Base-by-base conservation (phyloP, 2,888 invertebrate genomes). In the Drosophila phalerata region DNA sequence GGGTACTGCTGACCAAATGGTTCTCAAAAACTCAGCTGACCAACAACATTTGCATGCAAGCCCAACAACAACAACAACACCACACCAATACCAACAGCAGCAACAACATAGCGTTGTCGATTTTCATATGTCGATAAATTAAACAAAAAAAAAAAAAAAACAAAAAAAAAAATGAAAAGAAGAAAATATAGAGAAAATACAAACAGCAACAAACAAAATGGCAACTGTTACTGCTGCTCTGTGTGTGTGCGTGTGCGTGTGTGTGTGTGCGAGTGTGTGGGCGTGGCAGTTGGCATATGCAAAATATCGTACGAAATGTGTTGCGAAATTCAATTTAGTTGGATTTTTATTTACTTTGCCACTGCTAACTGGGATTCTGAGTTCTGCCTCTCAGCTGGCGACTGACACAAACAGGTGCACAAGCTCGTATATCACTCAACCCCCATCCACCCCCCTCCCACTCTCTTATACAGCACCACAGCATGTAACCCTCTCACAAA, bases 311-410 rank as follows among this genome's bases (percentile, higher is more conserved):
- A 51, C 65, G 61, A 77, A 79, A 79, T 79, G 67, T 77, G 64
- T 69, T 77, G 66, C 58, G 42, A 73, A 83, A 85, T 74, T 77
- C 67, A 83, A 88, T 88, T 85, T 69, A 70, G 57, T 84, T 69
- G 72, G 51, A 68, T 82, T 83, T 70, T 74, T 88, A 88, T 88
- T 83, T 82, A 85, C 83, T 66, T 85, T 83, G 74, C 42, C 53
- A 61, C 37, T 34, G 75, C 79, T 58, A 60, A 56, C 78, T 45
- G 55, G 40, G 17, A 47, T 28, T 38, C 19, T n/a, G 40, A 68
- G 43, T 25, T 30, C n/a, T 40, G 52, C 19, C 34, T 19, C 62
- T 52, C 45, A 53, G 53, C 60, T 43, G 56, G 38, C 47, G 60
- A 25, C 69, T 85, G 79, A 68, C 83, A 66, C 69, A 56, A 55